These are phyloP conservation scores for Pedicia rivosa DNA, from an alignment of 2,888 invertebrate species.

Conservation along the genomic window DNA sequence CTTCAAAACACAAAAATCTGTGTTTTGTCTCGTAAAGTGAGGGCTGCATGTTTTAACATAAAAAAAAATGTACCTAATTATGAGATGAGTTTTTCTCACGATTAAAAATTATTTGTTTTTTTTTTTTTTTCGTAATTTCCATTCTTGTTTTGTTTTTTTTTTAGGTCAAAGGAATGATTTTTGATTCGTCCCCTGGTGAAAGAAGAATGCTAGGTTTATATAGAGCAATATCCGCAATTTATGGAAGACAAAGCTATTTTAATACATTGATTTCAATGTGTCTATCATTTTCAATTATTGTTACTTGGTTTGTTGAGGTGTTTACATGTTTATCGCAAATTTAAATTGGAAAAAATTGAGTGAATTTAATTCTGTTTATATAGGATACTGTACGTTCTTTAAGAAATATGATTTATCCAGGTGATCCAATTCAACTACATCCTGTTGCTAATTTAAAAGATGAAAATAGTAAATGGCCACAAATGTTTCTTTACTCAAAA, in stretches of 20 bases:
- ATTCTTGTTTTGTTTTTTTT: too few species aligned
- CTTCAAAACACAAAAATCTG: too few species aligned
- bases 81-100: too few species aligned
- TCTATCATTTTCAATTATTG: slow-evolving; percentile 37
- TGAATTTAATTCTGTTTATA: too few species aligned
- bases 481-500: slow-evolving; percentile 57
- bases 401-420: slow-evolving; percentile 26
- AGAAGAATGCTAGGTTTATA: slow-evolving; percentile 39
- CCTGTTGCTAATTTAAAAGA: slow-evolving; percentile 39
- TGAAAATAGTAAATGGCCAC: slow-evolving; percentile 45
- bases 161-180: slow-evolving; percentile 45
- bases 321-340: slow-evolving; percentile 8
- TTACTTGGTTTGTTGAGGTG: slow-evolving; percentile 45
- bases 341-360: slow-evolving; percentile 1
- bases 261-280: slow-evolving; percentile 31
- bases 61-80: too few species aligned
- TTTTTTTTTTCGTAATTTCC: too few species aligned
- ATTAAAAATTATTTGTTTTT: too few species aligned
- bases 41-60: too few species aligned
- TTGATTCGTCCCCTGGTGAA: slow-evolving; percentile 55
- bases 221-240: slow-evolving; percentile 42
- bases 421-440: slow-evolving; percentile 34
- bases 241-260: slow-evolving; percentile 33
- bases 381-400: slow-evolving; percentile 29
- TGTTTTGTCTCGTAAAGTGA: too few species aligned